These are phyloP conservation scores for Mesochorus sp. DNA, from an alignment of 2,888 invertebrate genomes.

Conservation along the genomic window DNA sequence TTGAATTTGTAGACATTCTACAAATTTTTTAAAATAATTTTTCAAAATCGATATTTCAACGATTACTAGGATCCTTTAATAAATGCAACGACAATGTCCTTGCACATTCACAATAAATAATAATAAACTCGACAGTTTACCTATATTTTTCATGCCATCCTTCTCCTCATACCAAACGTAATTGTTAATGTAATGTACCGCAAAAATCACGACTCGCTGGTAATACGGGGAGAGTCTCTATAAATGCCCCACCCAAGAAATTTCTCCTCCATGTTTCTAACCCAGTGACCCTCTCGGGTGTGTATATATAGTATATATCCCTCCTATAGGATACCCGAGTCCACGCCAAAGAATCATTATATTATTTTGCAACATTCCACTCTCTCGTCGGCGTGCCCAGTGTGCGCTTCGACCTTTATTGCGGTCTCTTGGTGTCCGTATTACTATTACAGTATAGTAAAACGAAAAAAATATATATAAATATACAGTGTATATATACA, in stretches of 20 bases:
- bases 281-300: conserved; percentile 61
- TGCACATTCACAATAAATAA: too few relatives aligned
- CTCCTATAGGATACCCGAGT: conserved; percentile 27
- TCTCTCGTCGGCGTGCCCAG: conserved; percentile 57
- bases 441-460: conserved; percentile 38
- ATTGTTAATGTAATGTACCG: conserved; percentile 41
- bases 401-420: conserved; percentile 61
- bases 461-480: not conserved
- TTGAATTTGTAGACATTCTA: too few relatives aligned
- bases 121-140: too few relatives aligned
- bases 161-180: too few relatives aligned
- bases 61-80: too few relatives aligned
- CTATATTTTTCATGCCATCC: too few relatives aligned
- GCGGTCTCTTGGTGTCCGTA: conserved; percentile 61
- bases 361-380: conserved; percentile 65
- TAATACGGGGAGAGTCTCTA: conserved; percentile 49
- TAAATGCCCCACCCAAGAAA: conserved; percentile 58
- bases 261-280: conserved; percentile 59
- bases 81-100: too few relatives aligned
- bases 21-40: too few relatives aligned
- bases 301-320: conserved; percentile 16
- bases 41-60: too few relatives aligned
- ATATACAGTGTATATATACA: not conserved
- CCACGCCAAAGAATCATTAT: conserved; percentile 59
- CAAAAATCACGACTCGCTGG: conserved; percentile 28